A percentile compares a stretch with the other conserved stretches of the same genome.
phyloP scores from a whole-genome alignment of 2,113 vertebrate species.

The Stegostoma tigrinum region DNA sequence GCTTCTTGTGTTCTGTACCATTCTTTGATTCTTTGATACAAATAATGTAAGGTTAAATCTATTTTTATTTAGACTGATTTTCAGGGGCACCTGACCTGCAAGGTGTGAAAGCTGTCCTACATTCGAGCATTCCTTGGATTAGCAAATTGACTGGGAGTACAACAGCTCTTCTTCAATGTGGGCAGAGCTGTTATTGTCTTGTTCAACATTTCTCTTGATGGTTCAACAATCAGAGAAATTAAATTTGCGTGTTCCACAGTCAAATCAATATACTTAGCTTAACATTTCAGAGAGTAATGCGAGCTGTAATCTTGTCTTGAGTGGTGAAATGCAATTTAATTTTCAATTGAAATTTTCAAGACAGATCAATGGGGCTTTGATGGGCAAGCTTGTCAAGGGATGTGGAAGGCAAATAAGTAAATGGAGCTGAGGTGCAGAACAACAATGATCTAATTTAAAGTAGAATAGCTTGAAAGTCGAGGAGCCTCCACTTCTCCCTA shows the following conservation, averaged over 20 bases:
- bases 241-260: conserved; percentile 25
- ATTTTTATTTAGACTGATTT: background rate
- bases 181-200: conserved; percentile 4
- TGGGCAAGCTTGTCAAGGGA: background rate
- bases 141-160: background rate
- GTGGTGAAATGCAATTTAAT: conserved; percentile 31
- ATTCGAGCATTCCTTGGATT: background rate
- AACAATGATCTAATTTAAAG: background rate
- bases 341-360: conserved; percentile 33
- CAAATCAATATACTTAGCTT: conserved; percentile 26
- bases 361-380: background rate
- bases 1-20: background rate
- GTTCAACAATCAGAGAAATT: conserved; percentile 34
- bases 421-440: background rate
- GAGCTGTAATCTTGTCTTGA: conserved; percentile 24
- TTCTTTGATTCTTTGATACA: background rate
- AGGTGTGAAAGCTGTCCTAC: background rate
- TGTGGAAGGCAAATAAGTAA: background rate
- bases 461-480: background rate
- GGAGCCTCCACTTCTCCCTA: background rate
- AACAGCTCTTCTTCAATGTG: background rate
- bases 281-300: conserved; percentile 18
- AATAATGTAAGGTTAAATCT: background rate
- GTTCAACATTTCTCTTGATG: conserved; percentile 26
- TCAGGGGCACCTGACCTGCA: background rate